Evolutionary conservation across 23 tunicate species (phyloP), one percentile per base, ranked within the genome.

Genomic region (Halocynthia aurantium): DNA sequence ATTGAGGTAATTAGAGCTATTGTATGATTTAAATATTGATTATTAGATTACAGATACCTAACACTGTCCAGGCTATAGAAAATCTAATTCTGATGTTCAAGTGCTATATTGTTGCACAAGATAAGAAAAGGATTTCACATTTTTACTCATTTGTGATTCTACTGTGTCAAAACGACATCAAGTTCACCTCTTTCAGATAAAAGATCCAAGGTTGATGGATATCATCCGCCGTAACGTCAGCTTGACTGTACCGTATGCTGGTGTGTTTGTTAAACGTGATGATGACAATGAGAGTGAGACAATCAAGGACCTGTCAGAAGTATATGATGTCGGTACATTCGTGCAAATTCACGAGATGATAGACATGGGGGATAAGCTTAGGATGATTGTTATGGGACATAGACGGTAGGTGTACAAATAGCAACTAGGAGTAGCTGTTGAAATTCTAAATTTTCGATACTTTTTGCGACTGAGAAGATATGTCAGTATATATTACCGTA

Each of bases 321-420:
- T 94, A 12, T 88, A 94, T 64, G n/a, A 61, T 12, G 76, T 88
- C 15, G 99, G 99, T 56, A 94, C 99, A 31, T 94, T 94, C 67
- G 87, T 88, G 6, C 99, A 94, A 65, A 94, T 94, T 51, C 95
- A 94, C 55, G 99, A 88, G 67, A 71, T 87, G 81, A 85, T 87
- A 52, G 98, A 93, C 72, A 81, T 87, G 89, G 94, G 98, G 5
- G 94, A 93, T 61, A 81, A 81, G 67, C 19, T 92, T n/a, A 78
- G 98, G n/a, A 92, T 92, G 98, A 72, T 92, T 6, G 98, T 92
- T 15, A 92, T 92, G 98, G 98, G 98, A 12, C 98, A 92, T 60
- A 78, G 98, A 50, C 82, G 98, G 94, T 87, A 53, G 5, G 58
- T 31, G 44, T 31, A 31, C 44, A 31, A 31, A 31, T 31, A 31